Conservation (phyloP, 2,113 vertebrate species). For the Syngnathus scovelli region DNA sequence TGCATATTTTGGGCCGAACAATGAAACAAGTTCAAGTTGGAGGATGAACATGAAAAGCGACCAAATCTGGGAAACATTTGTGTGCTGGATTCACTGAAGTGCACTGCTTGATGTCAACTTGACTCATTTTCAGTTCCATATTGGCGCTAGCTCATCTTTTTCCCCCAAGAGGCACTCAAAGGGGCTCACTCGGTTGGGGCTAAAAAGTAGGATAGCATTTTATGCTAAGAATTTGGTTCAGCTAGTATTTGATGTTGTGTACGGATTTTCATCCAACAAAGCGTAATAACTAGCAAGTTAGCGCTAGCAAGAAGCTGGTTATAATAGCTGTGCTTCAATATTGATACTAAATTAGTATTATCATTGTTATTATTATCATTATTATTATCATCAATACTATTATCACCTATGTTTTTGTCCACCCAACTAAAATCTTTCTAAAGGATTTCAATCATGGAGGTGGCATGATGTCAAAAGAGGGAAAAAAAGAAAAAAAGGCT, state of each 20-base stretch:
- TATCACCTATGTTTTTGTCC: no score
- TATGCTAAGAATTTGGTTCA: background rate
- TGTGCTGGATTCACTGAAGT: background rate
- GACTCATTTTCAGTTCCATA: background rate
- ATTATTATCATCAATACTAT: no score
- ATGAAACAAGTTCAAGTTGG: no score
- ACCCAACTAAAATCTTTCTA: slow-evolving; percentile 5
- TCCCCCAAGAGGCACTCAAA: background rate
- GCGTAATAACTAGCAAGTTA: no score
- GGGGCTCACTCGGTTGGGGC: background rate
- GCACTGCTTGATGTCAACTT: background rate
- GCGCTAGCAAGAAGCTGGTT: no score
- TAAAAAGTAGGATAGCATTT: background rate
- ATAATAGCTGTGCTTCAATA: no score
- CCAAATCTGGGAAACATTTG: background rate
- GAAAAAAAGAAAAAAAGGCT: slow-evolving; percentile 20
- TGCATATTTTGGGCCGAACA: background rate
- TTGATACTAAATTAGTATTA: no score
- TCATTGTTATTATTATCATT: no score
- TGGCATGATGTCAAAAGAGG: slow-evolving; percentile 9
- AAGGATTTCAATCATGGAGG: background rate
- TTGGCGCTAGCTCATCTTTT: background rate
- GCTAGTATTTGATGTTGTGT: background rate
- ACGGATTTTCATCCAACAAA: no score
- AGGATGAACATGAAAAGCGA: no score